phyloP scores from a whole-genome alignment of 2,113 vertebrate species.

The rabbit (Oryctolagus cuniculus) region DNA sequence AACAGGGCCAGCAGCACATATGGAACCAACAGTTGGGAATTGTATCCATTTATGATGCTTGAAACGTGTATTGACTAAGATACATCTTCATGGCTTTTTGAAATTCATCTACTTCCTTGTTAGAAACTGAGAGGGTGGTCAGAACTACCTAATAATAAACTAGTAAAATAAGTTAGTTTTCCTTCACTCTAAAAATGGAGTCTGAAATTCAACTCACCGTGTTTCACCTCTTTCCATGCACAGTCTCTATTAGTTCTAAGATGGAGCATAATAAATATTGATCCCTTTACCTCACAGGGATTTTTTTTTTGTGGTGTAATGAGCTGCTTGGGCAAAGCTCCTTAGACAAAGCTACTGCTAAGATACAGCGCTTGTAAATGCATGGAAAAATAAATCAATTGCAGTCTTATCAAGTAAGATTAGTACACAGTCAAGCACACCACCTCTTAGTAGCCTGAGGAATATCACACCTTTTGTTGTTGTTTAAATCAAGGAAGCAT shows the following conservation, averaged over 20 bases:
- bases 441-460: conserved; percentile 35
- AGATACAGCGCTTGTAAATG: conserved; percentile 71
- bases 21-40: neutral
- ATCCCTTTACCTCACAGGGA: conserved; percentile 60
- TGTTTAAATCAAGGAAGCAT: conserved; percentile 57
- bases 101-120: neutral
- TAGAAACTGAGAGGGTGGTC: neutral
- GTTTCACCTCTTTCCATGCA: neutral
- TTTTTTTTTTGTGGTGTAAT: conserved; percentile 64
- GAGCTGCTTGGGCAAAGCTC: conserved; percentile 64
- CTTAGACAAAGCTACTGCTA: conserved; percentile 69
- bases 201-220: conserved; percentile 1
- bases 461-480: conserved; percentile 22
- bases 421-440: neutral
- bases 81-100: neutral
- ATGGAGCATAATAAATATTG: conserved; percentile 67
- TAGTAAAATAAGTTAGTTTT: conserved; percentile 54
- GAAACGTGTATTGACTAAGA: conserved; percentile 4
- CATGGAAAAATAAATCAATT: conserved; percentile 70
- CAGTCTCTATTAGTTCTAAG: conserved; percentile 30
- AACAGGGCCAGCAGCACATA: neutral
- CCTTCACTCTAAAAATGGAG: conserved; percentile 24
- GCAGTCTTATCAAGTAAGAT: conserved; percentile 60
- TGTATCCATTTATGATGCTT: neutral
- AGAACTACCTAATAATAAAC: conserved; percentile 44